Conservation (phyloP, 2,113 vertebrate species). For the Sebastes fasciatus region DNA sequence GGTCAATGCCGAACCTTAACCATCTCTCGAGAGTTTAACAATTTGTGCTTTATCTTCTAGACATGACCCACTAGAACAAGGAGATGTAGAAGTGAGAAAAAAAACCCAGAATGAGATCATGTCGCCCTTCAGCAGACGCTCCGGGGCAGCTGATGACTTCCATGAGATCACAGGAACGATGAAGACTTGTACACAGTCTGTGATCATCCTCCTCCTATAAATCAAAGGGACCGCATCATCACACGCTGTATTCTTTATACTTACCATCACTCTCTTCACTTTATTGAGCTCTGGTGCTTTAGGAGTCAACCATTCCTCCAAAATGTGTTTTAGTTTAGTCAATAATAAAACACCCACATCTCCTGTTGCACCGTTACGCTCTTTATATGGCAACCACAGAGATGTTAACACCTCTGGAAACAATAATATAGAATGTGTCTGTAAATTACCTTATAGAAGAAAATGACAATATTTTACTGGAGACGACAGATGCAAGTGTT, state of each 20-base stretch:
- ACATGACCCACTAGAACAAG: neutral
- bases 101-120: slow-evolving; percentile 16
- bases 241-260: slow-evolving; percentile 13
- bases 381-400: neutral
- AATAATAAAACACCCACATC: neutral
- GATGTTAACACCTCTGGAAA: neutral
- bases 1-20: too few species aligned
- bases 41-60: too few species aligned
- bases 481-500: neutral
- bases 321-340: neutral
- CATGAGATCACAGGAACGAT: slow-evolving; percentile 43
- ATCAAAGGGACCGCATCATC: slow-evolving; percentile 29
- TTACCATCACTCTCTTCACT: neutral
- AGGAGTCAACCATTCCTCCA: neutral
- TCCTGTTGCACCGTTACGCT: neutral
- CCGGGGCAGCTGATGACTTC: slow-evolving; percentile 36
- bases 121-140: slow-evolving; percentile 32
- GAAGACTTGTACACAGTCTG: slow-evolving; percentile 28
- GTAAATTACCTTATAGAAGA: neutral
- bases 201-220: slow-evolving; percentile 41
- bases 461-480: neutral
- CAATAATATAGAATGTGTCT: neutral
- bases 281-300: neutral
- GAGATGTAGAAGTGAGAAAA: neutral
- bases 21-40: too few species aligned